Conservation (phyloP, 2,113 vertebrate species). For the Phocoena phocoena region DNA sequence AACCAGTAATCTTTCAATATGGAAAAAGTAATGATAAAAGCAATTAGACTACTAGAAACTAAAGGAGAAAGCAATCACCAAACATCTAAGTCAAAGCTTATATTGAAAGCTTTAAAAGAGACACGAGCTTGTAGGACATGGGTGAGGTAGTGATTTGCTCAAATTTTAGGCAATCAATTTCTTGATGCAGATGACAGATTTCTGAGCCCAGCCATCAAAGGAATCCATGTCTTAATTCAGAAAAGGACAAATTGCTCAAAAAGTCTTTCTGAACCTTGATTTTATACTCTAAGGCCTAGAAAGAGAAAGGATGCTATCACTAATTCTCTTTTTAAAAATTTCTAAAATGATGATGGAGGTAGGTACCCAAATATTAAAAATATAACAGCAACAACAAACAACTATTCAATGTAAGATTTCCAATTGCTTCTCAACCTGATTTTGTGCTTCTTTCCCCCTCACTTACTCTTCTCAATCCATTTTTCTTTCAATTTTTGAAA, state of each 20-base stretch:
- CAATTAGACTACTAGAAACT: background rate
- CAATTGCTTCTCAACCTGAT: background rate
- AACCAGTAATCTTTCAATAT: background rate
- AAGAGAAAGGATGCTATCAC: background rate
- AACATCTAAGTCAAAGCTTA: background rate
- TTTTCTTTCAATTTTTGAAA: background rate
- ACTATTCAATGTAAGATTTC: background rate
- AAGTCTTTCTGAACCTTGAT: background rate
- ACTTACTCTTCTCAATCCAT: background rate
- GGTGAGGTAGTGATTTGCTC: background rate
- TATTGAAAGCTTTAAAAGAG: background rate
- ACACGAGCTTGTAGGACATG: background rate
- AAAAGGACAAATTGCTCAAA: background rate
- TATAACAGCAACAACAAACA: background rate
- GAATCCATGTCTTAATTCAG: background rate
- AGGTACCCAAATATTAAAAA: background rate
- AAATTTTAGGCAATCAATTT: background rate
- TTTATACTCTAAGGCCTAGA: background rate
- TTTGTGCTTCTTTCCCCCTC: background rate
- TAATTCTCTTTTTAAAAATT: background rate
- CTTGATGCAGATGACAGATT: background rate
- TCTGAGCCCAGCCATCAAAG: background rate
- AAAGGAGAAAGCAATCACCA: background rate
- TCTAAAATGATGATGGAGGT: background rate
- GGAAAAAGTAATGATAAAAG: background rate